Percentiles rank a stretch among this genome's conserved stretches.
Conservation (phyloP, 1,140 invertebrate genomes). For the Drosophila tropicalis region DNA sequence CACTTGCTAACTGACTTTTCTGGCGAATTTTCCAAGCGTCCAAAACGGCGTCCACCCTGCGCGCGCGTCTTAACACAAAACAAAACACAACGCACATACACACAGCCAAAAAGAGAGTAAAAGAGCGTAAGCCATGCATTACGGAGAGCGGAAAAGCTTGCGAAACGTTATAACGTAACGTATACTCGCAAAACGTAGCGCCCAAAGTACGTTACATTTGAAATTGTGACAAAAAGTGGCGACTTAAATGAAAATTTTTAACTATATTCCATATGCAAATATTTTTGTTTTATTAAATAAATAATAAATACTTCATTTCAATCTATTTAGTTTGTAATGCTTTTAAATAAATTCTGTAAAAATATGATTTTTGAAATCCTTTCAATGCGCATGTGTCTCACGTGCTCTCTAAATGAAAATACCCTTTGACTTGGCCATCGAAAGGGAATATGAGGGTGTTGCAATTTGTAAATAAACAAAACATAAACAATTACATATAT, state of each 20-base stretch:
- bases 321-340: background rate
- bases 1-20: conserved; percentile 75
- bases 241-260: background rate
- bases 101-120: conserved; percentile 34
- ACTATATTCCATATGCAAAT: background rate
- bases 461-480: too few relatives aligned
- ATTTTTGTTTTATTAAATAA: background rate
- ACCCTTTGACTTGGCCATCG: background rate
- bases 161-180: conserved; percentile 40
- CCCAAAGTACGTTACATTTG: conserved; percentile 20
- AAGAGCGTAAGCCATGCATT: conserved; percentile 30
- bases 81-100: background rate
- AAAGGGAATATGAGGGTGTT: background rate
- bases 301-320: background rate
- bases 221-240: background rate
- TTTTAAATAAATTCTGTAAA: background rate
- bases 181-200: conserved; percentile 1
- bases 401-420: background rate
- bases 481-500: too few relatives aligned
- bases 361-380: conserved; percentile 9
- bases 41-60: conserved; percentile 31
- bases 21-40: conserved; percentile 71
- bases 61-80: conserved; percentile 46
- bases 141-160: conserved; percentile 35
- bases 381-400: conserved; percentile 29